These are phyloP conservation scores for Caiman crocodilus DNA, from an alignment of 2,797 vertebrate genomes.

Conservation along the genomic window DNA sequence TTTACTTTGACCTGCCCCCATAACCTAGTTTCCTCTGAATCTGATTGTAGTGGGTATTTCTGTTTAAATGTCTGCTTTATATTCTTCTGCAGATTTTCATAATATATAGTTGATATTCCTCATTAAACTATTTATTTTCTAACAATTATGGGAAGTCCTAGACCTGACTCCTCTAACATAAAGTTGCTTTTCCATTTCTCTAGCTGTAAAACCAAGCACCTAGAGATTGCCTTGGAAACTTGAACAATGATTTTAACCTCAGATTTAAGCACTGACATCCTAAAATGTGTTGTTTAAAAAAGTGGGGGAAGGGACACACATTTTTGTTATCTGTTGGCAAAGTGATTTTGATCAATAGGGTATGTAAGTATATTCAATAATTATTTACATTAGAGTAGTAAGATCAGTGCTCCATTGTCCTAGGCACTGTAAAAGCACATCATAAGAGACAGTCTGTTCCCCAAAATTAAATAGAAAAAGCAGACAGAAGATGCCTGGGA, in stretches of 20 bases:
- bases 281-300: background rate
- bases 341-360: background rate
- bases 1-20: background rate
- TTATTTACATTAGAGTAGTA: background rate
- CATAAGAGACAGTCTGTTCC: background rate
- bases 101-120: background rate
- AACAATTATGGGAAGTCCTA: background rate
- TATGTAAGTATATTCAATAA: background rate
- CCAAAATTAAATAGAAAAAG: background rate
- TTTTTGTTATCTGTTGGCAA: too few species aligned
- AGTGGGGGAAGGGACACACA: too few species aligned
- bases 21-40: background rate
- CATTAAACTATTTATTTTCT: background rate
- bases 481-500: background rate
- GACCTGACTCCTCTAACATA: background rate
- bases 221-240: background rate
- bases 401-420: background rate
- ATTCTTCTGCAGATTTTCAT: background rate
- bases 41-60: background rate
- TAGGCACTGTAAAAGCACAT: background rate
- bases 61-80: background rate
- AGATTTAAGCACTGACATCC: background rate
- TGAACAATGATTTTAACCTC: background rate
- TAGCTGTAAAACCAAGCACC: background rate
- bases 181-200: background rate